phyloP scores from a whole-genome alignment of 2,888 invertebrate species.

The Rambutsinella grinnellia region DNA sequence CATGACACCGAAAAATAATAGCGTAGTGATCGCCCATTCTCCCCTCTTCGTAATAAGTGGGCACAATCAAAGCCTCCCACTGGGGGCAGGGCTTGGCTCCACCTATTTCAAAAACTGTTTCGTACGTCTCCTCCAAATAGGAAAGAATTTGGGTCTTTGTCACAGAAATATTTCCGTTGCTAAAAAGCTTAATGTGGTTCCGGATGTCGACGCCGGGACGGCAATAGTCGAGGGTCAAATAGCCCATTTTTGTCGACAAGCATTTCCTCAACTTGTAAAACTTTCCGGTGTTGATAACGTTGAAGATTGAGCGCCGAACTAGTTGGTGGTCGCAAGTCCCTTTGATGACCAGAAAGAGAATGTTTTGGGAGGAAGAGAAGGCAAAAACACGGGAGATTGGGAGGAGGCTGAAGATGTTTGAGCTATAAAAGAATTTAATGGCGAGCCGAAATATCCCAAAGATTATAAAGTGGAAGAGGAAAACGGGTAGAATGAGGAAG shows the following conservation, averaged over 20 bases:
- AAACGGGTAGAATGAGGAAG: no score
- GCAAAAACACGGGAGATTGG: no score
- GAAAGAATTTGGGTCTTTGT: slow-evolving; percentile 5
- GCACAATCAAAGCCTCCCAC: slow-evolving; percentile 37
- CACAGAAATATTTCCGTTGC: slow-evolving; percentile 3
- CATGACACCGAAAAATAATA: slow-evolving; percentile 30
- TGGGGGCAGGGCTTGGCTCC: slow-evolving; percentile 19
- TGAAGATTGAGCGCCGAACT: no score
- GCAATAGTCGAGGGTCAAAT: slow-evolving; percentile 22
- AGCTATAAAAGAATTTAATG: no score
- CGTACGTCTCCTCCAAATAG: slow-evolving; percentile 10
- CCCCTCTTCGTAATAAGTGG: slow-evolving; percentile 6
- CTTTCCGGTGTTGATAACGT: no score
- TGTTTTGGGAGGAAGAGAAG: no score
- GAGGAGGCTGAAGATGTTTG: no score
- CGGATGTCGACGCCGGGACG: slow-evolving; percentile 19
- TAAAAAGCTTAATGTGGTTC: slow-evolving; percentile 35
- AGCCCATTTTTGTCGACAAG: slow-evolving; percentile 15
- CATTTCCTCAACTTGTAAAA: slow-evolving; percentile 11
- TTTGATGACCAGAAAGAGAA: no score
- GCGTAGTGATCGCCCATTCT: slow-evolving; percentile 11
- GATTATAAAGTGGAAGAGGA: no score
- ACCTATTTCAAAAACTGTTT: slow-evolving; percentile 30
- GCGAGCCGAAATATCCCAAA: no score
- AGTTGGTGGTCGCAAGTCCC: no score